These are phyloP conservation scores for Drymodes brunneopygia DNA, from an alignment of 2,113 vertebrate genomes.

Conservation along the genomic window DNA sequence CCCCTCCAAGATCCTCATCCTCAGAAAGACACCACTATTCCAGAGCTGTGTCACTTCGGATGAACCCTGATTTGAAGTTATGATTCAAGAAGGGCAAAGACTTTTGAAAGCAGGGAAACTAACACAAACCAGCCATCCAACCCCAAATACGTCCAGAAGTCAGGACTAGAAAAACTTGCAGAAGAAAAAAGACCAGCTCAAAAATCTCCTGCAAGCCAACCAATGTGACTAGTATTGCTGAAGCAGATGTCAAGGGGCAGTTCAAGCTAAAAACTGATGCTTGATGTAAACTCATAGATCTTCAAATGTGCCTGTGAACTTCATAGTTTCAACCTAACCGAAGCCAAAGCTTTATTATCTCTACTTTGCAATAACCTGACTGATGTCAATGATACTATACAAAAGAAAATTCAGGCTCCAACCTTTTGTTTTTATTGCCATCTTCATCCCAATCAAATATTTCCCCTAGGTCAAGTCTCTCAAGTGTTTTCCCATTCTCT, in stretches of 20 bases:
- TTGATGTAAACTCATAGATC: not conserved
- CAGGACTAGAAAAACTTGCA: not conserved
- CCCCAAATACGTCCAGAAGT: not conserved
- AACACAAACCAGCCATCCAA: not conserved
- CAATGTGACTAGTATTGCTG: not conserved
- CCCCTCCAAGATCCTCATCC: not conserved
- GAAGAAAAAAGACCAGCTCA: not conserved
- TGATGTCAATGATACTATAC: not conserved
- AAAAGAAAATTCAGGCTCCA: not conserved
- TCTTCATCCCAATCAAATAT: not conserved
- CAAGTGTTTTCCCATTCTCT: not conserved
- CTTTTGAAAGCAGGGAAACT: not conserved
- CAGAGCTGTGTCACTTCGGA: not conserved
- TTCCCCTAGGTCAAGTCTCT: not conserved
- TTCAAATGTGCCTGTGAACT: not conserved
- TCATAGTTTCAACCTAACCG: not conserved
- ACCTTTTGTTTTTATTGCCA: not conserved
- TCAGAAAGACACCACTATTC: not conserved
- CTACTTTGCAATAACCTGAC: not conserved
- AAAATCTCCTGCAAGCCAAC: not conserved
- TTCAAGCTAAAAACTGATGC: not conserved
- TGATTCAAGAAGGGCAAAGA: not conserved
- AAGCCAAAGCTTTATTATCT: not conserved
- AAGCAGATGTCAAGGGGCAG: not conserved
- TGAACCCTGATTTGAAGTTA: not conserved